These are phyloP conservation scores for Poeciliopsis paucimaculata DNA, from an alignment of 2,797 vertebrate genomes.

Conservation along the genomic window DNA sequence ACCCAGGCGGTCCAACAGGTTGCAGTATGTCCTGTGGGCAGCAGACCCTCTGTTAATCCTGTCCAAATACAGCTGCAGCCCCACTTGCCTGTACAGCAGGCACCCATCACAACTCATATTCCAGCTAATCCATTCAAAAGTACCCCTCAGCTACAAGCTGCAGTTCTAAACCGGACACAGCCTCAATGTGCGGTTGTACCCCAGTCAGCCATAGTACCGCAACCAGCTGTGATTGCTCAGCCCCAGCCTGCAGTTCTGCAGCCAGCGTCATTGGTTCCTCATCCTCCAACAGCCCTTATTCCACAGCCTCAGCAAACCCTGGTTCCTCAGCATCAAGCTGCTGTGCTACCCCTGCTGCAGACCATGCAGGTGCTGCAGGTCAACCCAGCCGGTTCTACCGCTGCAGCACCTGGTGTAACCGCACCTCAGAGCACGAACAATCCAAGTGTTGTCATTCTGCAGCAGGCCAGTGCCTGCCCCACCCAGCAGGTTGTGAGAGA, in stretches of 20 bases:
- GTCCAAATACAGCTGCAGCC: constrained; percentile 83
- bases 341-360: constrained; percentile 90
- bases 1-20: constrained; percentile 76
- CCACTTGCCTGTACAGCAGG: constrained; percentile 74
- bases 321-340: constrained; percentile 81
- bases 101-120: constrained; percentile 69
- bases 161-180: constrained; percentile 64
- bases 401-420: constrained; percentile 77
- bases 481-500: constrained; percentile 87
- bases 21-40: constrained; percentile 77
- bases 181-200: constrained; percentile 74
- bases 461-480: constrained; percentile 87
- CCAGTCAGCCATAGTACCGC: constrained; percentile 71
- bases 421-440: constrained; percentile 86
- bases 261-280: constrained; percentile 71
- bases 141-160: constrained; percentile 66
- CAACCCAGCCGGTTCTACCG: constrained; percentile 81
- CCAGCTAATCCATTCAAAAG: constrained; percentile 70
- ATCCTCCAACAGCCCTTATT: constrained; percentile 76
- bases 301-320: constrained; percentile 70
- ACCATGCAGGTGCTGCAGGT: constrained; percentile 97
- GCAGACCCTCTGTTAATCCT: constrained; percentile 78
- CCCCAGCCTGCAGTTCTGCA: constrained; percentile 73
- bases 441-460: constrained; percentile 94
- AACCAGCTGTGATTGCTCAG: constrained; percentile 70